phyloP scores from a whole-genome alignment of 2,113 vertebrate species.

The Agapornis roseicollis region DNA sequence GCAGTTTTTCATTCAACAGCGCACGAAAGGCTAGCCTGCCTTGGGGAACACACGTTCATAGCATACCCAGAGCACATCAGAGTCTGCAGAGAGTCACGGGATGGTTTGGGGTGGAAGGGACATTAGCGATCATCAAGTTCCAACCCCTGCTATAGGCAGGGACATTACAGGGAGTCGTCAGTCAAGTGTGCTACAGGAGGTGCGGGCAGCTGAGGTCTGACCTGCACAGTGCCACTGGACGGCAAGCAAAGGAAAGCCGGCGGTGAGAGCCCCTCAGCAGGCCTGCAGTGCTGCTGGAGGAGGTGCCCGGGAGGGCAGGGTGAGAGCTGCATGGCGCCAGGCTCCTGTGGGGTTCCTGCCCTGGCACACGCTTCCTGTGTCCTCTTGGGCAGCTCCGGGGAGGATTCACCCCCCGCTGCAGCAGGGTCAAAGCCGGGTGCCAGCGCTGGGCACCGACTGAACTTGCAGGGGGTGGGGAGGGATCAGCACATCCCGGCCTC shows the following conservation, averaged over 20 bases:
- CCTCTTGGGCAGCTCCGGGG: background rate
- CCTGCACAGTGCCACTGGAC: background rate
- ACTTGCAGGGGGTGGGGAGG: background rate
- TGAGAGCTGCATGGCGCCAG: background rate
- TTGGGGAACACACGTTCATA: background rate
- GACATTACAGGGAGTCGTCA: background rate
- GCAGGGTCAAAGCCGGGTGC: background rate
- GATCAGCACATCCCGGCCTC: background rate
- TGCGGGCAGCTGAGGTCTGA: background rate
- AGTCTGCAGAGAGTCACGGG: background rate
- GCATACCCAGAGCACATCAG: background rate
- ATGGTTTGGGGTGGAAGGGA: background rate
- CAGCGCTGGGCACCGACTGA: background rate
- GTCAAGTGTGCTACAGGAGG: rapidly evolving
- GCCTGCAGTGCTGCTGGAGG: background rate
- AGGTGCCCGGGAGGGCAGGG: background rate
- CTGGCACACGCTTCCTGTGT: background rate
- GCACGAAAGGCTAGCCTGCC: background rate
- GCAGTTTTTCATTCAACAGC: background rate
- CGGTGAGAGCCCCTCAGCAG: background rate
- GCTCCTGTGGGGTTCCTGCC: background rate
- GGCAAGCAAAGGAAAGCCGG: background rate
- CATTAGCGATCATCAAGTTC: background rate
- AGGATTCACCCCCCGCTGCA: background rate
- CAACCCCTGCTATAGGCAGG: background rate